phyloP scores from a whole-genome alignment of 2,797 vertebrate species.

The Momotus momota region DNA sequence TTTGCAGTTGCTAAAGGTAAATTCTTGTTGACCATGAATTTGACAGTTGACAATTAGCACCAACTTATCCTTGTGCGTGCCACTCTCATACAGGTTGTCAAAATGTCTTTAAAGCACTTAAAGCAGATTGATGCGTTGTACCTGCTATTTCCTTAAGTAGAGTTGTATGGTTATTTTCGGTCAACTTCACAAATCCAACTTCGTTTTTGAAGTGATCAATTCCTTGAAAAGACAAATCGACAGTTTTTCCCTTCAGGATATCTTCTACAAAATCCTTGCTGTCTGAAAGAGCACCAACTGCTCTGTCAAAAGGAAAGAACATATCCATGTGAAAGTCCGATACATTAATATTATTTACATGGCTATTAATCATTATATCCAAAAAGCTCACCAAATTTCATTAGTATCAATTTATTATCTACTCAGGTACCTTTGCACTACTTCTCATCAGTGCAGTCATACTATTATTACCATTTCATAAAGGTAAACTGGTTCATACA shows the following conservation, averaged over 20 bases:
- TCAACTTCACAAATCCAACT: slow-evolving; percentile 90
- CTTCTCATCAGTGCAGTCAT: not conserved
- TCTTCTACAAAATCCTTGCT: slow-evolving; percentile 82
- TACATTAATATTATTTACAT: not conserved
- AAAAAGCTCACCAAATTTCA: not conserved
- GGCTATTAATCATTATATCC: not conserved
- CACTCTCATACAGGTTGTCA: not conserved
- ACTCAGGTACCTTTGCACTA: not conserved
- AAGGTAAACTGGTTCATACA: not conserved
- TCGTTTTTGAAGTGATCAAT: slow-evolving; percentile 90
- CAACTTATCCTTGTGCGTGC: not conserved
- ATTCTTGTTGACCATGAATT: too few relatives aligned
- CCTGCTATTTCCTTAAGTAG: slow-evolving; percentile 88
- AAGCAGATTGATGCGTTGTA: slow-evolving; percentile 71
- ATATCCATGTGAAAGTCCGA: not conserved
- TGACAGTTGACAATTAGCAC: not conserved
- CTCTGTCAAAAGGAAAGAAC: slow-evolving; percentile 78
- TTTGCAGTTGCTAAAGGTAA: not conserved
- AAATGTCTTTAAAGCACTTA: not conserved
- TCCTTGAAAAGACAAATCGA: slow-evolving; percentile 89
- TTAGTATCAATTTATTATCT: not conserved
- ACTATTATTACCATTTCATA: not conserved
- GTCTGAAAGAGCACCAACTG: slow-evolving; percentile 83
- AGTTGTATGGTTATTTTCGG: slow-evolving; percentile 80
- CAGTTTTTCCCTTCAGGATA: slow-evolving; percentile 83